Evolutionary conservation across 2,113 vertebrate genomes (phyloP), one percentile per base, ranked within the genome.

Genomic region (Centropristis striata): DNA sequence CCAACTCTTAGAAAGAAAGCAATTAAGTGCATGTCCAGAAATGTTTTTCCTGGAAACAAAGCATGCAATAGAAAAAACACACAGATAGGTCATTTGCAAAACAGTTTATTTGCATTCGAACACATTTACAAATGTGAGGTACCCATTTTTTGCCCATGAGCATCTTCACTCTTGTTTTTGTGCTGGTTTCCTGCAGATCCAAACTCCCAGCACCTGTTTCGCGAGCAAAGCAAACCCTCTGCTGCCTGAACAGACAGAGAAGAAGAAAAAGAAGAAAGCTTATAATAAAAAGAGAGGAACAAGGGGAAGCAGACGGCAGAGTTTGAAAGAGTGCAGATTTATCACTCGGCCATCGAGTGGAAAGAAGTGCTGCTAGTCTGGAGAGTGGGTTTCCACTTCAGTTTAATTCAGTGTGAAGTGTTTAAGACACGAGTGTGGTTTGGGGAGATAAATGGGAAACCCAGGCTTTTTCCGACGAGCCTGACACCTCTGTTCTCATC

Each of bases 381-480:
- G 74, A 77, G 72, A 75, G 89, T 49, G 53, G 84, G 20, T 86
- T 89, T 87, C 85, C 88, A 85, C 88, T 86, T 78, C 85, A 86
- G 23, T 80, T 65, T 90, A 89, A 90, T 89, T 88, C 84, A 86
- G 83, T 89, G 86, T 86, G 91, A 90, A 91, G 90, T 79, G 80
- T 89, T 84, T 80, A 70, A 75, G 74, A 85, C 83, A 80, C 21
- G 3, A 69, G 72, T 61, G 68, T 64, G 77, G 67, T 78, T 68
- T 58, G 60, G 44, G 69, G 71, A 83, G 88, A 88, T 81, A 73
- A 70, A 91, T 90, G 84, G 58, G 64, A 78, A 82, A 85, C 1
- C 57, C 84, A 78, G 85, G 41, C 70, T 51, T 32, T 78, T 88
- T 81, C 86, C 73, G 14, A 51, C 2, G 37, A 76, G 67, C 55